These are phyloP conservation scores for Pterocles gutturalis DNA, from an alignment of 2,113 vertebrate species.

Conservation along the genomic window DNA sequence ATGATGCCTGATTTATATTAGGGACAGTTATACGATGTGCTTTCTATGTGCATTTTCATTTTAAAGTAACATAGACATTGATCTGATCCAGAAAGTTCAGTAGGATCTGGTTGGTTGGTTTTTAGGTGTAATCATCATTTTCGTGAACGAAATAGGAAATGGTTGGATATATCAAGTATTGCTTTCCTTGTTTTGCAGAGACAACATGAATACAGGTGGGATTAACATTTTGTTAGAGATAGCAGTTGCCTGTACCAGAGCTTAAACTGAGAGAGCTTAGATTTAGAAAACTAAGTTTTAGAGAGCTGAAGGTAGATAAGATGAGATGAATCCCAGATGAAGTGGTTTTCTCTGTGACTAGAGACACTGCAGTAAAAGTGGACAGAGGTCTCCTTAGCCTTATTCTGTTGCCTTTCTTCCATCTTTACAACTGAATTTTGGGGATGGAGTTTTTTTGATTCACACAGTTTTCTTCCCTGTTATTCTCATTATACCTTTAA, in stretches of 20 bases:
- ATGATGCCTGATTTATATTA: background rate
- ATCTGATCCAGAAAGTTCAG: background rate
- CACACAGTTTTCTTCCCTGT: background rate
- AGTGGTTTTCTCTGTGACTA: background rate
- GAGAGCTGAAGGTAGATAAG: background rate
- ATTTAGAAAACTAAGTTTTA: background rate
- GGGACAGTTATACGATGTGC: background rate
- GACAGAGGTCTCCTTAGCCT: background rate
- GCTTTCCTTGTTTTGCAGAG: background rate
- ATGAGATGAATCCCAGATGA: background rate
- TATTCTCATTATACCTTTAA: background rate
- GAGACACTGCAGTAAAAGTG: background rate
- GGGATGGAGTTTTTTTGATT: background rate
- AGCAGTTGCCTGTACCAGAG: background rate
- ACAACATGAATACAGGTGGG: background rate
- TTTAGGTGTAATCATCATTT: background rate
- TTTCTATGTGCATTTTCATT: background rate
- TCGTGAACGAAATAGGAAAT: background rate
- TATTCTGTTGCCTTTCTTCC: background rate
- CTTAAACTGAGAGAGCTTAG: background rate
- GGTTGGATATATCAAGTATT: background rate
- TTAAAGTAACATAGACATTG: background rate
- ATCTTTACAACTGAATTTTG: background rate
- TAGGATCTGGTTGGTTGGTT: background rate
- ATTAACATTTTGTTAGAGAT: background rate